Conservation (phyloP, 2,888 invertebrate species). For the Abscondita cerata region DNA sequence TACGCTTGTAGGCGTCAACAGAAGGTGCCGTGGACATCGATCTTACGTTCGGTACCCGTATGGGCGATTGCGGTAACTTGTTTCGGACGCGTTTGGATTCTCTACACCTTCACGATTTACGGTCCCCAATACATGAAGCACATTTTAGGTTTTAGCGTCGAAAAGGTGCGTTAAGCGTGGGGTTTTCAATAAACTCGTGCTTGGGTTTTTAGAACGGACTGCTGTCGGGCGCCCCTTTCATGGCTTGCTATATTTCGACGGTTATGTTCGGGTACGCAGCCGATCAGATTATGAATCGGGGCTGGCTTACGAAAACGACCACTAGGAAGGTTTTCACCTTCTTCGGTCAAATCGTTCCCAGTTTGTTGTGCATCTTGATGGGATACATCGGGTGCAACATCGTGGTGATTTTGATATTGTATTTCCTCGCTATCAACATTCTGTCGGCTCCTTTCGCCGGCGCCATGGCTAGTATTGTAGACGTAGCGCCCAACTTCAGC, state of each 20-base stretch:
- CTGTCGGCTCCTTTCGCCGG: slow-evolving; percentile 77
- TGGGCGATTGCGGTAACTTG: slow-evolving; percentile 65
- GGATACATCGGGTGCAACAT: slow-evolving; percentile 70
- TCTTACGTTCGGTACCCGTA: slow-evolving; percentile 69
- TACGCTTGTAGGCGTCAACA: slow-evolving; percentile 59
- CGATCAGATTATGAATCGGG: slow-evolving; percentile 66
- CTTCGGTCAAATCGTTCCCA: slow-evolving; percentile 72
- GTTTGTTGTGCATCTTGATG: slow-evolving; percentile 67
- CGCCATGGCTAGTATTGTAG: slow-evolving; percentile 78
- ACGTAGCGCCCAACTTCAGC: slow-evolving; percentile 78
- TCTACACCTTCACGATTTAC: slow-evolving; percentile 61
- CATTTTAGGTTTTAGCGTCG: slow-evolving; percentile 71
- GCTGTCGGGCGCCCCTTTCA: slow-evolving; percentile 71
- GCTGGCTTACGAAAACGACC: slow-evolving; percentile 67
- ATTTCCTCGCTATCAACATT: slow-evolving; percentile 73
- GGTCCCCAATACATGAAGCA: slow-evolving; percentile 76
- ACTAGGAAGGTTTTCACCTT: slow-evolving; percentile 71
- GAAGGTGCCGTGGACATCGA: slow-evolving; percentile 70
- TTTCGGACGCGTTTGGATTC: slow-evolving; percentile 12
- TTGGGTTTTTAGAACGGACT: slow-evolving; percentile 65
- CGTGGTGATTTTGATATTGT: slow-evolving; percentile 64
- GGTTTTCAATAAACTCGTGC: background rate
- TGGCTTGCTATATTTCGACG: slow-evolving; percentile 73
- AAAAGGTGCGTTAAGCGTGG: slow-evolving; percentile 59
- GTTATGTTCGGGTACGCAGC: slow-evolving; percentile 74